Evolutionary conservation across 2,113 vertebrate genomes (phyloP).

Genomic region (Plestiodon gilberti): DNA sequence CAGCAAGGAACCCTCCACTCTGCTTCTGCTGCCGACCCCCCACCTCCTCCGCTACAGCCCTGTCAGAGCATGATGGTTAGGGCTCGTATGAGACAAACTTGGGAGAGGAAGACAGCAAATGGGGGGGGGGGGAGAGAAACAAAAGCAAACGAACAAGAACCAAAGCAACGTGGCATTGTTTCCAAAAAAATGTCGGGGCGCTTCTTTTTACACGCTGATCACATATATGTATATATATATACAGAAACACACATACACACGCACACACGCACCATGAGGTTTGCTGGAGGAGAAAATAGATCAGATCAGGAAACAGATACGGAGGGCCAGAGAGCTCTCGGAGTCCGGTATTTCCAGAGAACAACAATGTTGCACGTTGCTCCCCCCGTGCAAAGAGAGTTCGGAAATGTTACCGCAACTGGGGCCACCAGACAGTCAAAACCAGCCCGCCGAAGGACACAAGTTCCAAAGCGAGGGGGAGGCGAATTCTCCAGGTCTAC

Average conservation of each 20-base stretch:
- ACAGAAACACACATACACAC: constrained; percentile 61
- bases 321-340: constrained; percentile 52
- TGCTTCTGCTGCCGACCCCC: background rate
- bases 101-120: background rate
- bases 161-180: constrained; percentile 53
- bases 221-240: background rate
- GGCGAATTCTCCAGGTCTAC: background rate
- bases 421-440: background rate
- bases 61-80: background rate
- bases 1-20: no score
- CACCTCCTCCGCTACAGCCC: background rate
- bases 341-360: constrained; percentile 47
- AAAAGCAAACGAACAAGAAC: constrained; percentile 56
- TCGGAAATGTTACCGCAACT: background rate
- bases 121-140: constrained; percentile 15
- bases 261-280: constrained; percentile 68
- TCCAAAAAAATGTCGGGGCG: constrained; percentile 49
- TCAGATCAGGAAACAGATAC: constrained; percentile 73
- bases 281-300: constrained; percentile 73
- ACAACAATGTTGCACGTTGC: constrained; percentile 42
- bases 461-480: background rate
- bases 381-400: constrained; percentile 20
- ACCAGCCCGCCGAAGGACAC: background rate
- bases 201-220: constrained; percentile 29
- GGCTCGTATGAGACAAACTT: accelerated